These are phyloP conservation scores for Notodonta ziczac DNA, from an alignment of 2,888 invertebrate genomes.

Conservation along the genomic window DNA sequence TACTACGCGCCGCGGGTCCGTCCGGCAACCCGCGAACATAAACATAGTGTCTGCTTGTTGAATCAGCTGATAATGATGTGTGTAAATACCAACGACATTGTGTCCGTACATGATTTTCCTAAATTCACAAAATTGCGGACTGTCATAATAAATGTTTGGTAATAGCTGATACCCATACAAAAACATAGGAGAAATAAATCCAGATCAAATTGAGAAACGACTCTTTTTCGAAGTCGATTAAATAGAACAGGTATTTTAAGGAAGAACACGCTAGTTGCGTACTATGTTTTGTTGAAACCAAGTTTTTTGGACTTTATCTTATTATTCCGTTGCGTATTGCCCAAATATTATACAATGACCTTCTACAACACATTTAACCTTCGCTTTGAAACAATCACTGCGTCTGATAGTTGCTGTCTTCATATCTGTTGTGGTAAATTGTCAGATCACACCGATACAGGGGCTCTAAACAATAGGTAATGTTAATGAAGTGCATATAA, in stretches of 20 bases:
- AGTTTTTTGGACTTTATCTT: background rate
- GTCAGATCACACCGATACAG: background rate
- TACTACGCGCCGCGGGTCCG: conserved; percentile 1
- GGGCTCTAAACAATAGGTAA: background rate
- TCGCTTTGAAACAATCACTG: background rate
- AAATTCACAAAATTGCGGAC: too few relatives aligned
- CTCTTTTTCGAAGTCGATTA: too few relatives aligned
- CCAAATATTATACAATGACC: background rate
- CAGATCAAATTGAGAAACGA: too few relatives aligned
- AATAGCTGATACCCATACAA: too few relatives aligned
- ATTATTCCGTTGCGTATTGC: background rate
- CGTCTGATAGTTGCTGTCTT: background rate
- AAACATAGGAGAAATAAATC: too few relatives aligned
- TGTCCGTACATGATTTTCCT: too few relatives aligned
- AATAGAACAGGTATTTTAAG: too few relatives aligned
- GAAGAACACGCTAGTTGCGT: too few relatives aligned
- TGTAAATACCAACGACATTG: background rate
- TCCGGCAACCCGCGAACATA: background rate
- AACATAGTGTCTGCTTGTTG: background rate
- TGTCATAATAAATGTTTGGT: too few relatives aligned
- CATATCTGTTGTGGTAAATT: background rate
- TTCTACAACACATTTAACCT: background rate
- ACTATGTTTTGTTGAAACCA: background rate
- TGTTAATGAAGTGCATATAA: background rate
- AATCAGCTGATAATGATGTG: background rate